Percentiles rank a stretch among this genome's conserved stretches.
phyloP scores from a whole-genome alignment of 2,797 vertebrate genomes.

The Sarcophilus harrisii region DNA sequence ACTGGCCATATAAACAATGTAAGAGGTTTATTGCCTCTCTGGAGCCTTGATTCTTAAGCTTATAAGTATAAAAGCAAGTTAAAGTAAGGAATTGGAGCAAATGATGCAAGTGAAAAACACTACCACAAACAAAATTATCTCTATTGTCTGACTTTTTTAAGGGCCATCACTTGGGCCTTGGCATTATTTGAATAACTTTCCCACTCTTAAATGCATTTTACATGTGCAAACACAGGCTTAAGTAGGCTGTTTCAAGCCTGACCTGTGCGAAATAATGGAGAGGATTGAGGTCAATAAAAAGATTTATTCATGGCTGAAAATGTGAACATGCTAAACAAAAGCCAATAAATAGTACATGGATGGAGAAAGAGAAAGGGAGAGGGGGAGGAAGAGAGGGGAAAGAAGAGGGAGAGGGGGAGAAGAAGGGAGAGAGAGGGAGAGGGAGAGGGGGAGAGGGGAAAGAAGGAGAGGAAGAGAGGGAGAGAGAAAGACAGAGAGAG shows the following conservation, averaged over 20 bases:
- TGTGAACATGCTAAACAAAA: slow-evolving; percentile 22
- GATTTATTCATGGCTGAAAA: not conserved
- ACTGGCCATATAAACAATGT: not conserved
- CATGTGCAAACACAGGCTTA: not conserved
- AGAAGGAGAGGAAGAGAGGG: too few species aligned
- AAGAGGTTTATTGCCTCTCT: slow-evolving; percentile 47
- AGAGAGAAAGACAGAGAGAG: too few species aligned
- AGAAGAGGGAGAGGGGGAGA: too few species aligned
- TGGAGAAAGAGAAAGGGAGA: not conserved
- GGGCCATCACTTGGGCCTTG: not conserved
- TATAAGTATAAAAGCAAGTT: slow-evolving; percentile 47
- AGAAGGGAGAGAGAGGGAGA: not conserved
- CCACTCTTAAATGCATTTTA: not conserved
- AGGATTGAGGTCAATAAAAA: not conserved
- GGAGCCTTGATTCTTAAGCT: slow-evolving; percentile 53
- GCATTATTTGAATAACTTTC: not conserved
- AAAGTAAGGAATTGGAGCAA: slow-evolving; percentile 55
- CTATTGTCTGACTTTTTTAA: not conserved
- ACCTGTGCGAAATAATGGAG: not conserved
- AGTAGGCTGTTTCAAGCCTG: not conserved
- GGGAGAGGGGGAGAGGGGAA: too few species aligned
- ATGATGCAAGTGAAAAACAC: not conserved
- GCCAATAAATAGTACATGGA: not conserved
- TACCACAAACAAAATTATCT: slow-evolving; percentile 21
- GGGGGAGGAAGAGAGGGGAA: too few species aligned